Evolutionary conservation across 92 coral and sea anemone genomes (phyloP).

Genomic region (Heliopora coerulea): DNA sequence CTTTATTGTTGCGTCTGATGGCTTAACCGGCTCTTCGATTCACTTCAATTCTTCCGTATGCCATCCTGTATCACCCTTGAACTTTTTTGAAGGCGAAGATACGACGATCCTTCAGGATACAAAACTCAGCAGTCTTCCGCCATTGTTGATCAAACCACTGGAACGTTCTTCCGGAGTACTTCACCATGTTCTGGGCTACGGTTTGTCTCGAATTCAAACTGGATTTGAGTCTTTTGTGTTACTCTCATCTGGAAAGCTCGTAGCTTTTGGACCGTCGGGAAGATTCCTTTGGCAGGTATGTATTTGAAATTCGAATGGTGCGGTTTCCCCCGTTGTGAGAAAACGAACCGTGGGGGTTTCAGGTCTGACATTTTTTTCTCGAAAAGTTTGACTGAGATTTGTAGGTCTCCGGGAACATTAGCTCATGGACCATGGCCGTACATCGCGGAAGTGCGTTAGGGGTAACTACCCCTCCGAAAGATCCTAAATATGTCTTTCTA

Average conservation of each 20-base stretch:
- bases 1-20: constrained; percentile 58
- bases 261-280: constrained; percentile 88
- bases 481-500: too few species aligned
- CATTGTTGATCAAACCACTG: constrained; percentile 70
- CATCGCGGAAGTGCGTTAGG: too few species aligned
- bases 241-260: constrained; percentile 68
- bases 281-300: constrained; percentile 96
- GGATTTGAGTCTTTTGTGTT: constrained; percentile 74
- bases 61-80: not conserved
- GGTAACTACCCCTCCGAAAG: too few species aligned
- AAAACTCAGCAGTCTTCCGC: constrained; percentile 63
- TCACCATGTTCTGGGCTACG: constrained; percentile 78
- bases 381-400: too few species aligned
- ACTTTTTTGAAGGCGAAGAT: not conserved
- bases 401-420: too few species aligned
- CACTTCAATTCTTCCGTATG: constrained; percentile 32
- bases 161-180: constrained; percentile 79
- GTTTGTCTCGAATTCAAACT: constrained; percentile 58
- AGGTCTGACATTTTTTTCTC: too few species aligned
- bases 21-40: not conserved
- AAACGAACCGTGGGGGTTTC: too few species aligned
- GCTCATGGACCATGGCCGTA: too few species aligned
- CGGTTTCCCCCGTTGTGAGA: too few species aligned
- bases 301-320: too few species aligned
- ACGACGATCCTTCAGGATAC: not conserved